Base-by-base conservation (phyloP, 2,113 vertebrate genomes). In the Baryphthengus martii region DNA sequence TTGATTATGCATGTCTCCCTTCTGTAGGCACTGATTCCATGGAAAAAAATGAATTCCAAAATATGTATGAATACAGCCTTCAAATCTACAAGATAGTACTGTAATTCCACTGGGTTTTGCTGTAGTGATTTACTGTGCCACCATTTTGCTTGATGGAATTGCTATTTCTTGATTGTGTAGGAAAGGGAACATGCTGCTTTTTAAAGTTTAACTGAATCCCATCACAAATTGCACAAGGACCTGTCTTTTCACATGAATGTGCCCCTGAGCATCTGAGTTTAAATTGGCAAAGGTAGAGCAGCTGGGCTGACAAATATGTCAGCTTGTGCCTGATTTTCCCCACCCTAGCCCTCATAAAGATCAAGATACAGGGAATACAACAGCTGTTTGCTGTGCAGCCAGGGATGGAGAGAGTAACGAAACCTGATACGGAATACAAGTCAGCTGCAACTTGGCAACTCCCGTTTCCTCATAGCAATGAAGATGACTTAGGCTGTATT, bases 401-500 rank as follows among this genome's bases (percentile, higher is more conserved):
- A 11, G 65, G 68, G 66, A 58, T 37, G 82, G 70, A 85, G 80
- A 59, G 72, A 77, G 89, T 89, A 94, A 44, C 77, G 95, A 94
- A 97, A 96, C 61, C 72, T 83, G 87, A 95, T 85, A 73, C 35
- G 21, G 83, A 88, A 77, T 85, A 72, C 58, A 94, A 95, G 91
- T 91, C 88, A 95, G 88, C 67, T 74, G 85, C 88, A 82, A 59
- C 84, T 86, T 94, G 90, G 85, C 82, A 67, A 49, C 85, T 97
- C 82, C 31, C 58, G 62, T 85, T 90, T 95, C 66, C 83, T 92
- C 72, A 42, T 61, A 93, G 72, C 76, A 77, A 85, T 86, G 49
- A 31, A 89, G 62, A 78, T 61, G 16, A 65, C 53, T 94, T 93
- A 39, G 40, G 6, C 65, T 78, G 85, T 67, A 68, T 90, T 84